Conservation (phyloP, 1,140 invertebrate species). For the Solen grandis region DNA sequence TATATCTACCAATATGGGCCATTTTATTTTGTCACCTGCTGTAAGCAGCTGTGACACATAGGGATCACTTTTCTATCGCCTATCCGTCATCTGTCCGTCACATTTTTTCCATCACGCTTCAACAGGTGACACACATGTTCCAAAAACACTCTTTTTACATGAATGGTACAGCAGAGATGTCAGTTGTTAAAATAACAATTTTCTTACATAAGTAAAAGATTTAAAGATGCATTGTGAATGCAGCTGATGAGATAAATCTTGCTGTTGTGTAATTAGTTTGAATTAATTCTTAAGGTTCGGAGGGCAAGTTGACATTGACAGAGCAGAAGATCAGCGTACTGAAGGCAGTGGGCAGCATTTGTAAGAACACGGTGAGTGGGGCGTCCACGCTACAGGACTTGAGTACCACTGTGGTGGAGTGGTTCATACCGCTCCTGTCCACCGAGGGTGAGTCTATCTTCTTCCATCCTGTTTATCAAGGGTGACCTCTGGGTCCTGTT, state of each 20-base stretch:
- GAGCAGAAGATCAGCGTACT: conserved; percentile 94
- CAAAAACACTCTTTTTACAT: too few species aligned
- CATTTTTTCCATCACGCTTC: too few species aligned
- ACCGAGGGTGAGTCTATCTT: conserved; percentile 85
- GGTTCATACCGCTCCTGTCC: conserved; percentile 91
- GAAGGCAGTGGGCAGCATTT: conserved; percentile 89
- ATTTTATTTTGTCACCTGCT: too few species aligned
- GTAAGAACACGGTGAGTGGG: conserved; percentile 86
- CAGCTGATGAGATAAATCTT: background rate
- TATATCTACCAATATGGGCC: too few species aligned
- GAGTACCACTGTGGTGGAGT: conserved; percentile 84
- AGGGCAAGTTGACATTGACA: conserved; percentile 94
- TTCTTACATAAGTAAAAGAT: background rate
- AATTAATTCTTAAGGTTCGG: conserved; percentile 84
- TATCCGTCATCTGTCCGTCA: too few species aligned
- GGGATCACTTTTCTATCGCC: too few species aligned
- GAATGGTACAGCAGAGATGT: too few species aligned
- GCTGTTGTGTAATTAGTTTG: too few species aligned
- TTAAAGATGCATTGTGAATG: background rate
- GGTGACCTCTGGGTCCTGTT: too few species aligned
- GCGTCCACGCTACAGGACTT: conserved; percentile 84
- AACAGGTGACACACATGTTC: too few species aligned
- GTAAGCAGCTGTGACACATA: too few species aligned
- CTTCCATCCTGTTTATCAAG: too few species aligned
- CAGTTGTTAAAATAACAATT: background rate